Evolutionary conservation across 2,888 invertebrate genomes (phyloP).

Genomic region (Argyresthia albistria): DNA sequence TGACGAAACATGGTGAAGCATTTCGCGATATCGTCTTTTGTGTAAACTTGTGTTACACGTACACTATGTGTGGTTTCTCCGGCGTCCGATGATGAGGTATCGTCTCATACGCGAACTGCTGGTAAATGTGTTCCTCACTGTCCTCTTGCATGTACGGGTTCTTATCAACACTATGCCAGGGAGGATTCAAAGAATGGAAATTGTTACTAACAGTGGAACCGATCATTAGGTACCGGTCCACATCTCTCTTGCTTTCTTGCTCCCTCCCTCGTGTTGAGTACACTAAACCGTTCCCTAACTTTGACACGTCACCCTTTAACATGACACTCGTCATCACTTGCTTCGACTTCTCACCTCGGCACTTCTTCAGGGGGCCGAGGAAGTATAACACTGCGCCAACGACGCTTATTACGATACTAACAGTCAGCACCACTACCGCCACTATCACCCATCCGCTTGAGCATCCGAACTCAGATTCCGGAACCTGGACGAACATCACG

Average conservation of each 20-base stretch:
- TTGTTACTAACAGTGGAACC: slow-evolving; percentile 66
- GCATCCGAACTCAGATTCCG: slow-evolving; percentile 76
- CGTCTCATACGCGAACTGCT: slow-evolving; percentile 67
- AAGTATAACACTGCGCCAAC: slow-evolving; percentile 64
- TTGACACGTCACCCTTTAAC: slow-evolving; percentile 64
- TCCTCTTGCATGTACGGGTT: slow-evolving; percentile 63
- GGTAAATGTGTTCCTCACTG: slow-evolving; percentile 65
- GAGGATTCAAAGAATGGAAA: slow-evolving; percentile 64
- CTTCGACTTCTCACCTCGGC: slow-evolving; percentile 66
- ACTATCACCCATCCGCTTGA: slow-evolving; percentile 75
- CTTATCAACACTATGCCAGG: slow-evolving; percentile 66
- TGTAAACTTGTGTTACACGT: slow-evolving; percentile 67
- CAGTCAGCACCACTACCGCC: slow-evolving; percentile 62
- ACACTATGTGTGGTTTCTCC: slow-evolving; percentile 73
- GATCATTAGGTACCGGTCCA: slow-evolving; percentile 66
- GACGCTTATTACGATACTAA: slow-evolving; percentile 67
- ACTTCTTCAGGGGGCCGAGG: slow-evolving; percentile 64
- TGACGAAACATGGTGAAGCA: slow-evolving; percentile 22
- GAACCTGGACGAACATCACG: slow-evolving; percentile 67
- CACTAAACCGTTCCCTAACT: slow-evolving; percentile 61
- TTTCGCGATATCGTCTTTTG: slow-evolving; percentile 49
- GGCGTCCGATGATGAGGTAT: slow-evolving; percentile 67
- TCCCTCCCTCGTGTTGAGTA: slow-evolving; percentile 62
- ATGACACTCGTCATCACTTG: slow-evolving; percentile 69
- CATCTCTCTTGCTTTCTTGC: slow-evolving; percentile 59